phyloP scores from a whole-genome alignment of 1,140 invertebrate species.

The Solenopsis invicta region DNA sequence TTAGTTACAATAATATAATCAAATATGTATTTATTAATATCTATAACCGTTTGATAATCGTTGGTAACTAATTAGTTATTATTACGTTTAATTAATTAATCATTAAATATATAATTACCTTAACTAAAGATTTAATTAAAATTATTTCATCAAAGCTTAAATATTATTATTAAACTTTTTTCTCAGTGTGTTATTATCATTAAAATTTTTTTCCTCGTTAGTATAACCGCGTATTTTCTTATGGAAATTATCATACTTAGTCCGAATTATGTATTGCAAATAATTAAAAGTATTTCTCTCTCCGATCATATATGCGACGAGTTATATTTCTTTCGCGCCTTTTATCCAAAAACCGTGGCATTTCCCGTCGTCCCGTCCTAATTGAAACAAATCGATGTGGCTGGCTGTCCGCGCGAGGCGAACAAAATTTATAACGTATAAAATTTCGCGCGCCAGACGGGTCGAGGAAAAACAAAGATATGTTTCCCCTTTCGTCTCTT shows the following conservation, averaged over 20 bases:
- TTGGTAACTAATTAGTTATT: too few relatives aligned
- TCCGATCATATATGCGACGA: not conserved
- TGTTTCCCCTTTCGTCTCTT: not conserved
- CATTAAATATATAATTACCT: too few relatives aligned
- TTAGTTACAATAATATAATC: too few relatives aligned
- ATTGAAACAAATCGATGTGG: conserved; percentile 35
- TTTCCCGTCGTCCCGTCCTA: not conserved
- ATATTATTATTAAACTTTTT: too few relatives aligned
- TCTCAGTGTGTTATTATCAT: not conserved
- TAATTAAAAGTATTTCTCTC: not conserved
- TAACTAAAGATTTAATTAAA: too few relatives aligned
- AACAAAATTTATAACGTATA: conserved; percentile 60
- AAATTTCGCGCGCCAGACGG: conserved; percentile 27
- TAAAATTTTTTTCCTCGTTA: not conserved
- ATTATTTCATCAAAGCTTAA: too few relatives aligned
- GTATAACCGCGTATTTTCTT: not conserved
- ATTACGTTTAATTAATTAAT: too few relatives aligned
- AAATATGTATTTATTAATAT: too few relatives aligned
- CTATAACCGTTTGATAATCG: too few relatives aligned
- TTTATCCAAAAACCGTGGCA: not conserved
- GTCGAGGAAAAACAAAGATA: not conserved
- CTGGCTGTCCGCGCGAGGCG: conserved; percentile 10
- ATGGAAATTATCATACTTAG: not conserved
- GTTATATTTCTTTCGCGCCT: not conserved
- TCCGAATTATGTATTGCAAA: not conserved